Conservation (phyloP, 53 echinoderm and acorn worm species). For the Holothuria leucospilota region DNA sequence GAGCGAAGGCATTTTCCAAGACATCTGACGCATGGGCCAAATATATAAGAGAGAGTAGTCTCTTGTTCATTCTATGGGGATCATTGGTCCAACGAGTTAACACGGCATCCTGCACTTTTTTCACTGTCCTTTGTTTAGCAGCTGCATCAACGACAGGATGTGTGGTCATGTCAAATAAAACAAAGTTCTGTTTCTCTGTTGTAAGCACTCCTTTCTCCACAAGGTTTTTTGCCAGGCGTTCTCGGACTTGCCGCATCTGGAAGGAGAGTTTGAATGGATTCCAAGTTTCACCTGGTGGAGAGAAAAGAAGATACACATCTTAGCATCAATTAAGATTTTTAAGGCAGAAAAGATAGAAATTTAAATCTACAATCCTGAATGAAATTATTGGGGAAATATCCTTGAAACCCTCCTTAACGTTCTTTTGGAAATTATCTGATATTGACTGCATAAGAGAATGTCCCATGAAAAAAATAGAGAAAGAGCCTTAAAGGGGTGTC, state of each 20-base stretch:
- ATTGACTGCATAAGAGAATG: no score
- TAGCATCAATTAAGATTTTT: no score
- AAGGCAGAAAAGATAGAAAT: no score
- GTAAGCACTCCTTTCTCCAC: slow-evolving; percentile 99
- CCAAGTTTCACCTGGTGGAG: slow-evolving; percentile 93
- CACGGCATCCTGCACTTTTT: slow-evolving; percentile 93
- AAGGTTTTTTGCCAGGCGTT: slow-evolving; percentile 96
- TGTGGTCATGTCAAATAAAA: slow-evolving; percentile 98
- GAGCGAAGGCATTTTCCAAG: slow-evolving; percentile 98
- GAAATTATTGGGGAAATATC: no score
- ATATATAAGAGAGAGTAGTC: slow-evolving; percentile 91
- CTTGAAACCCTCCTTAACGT: no score
- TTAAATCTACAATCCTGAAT: no score
- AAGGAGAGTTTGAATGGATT: slow-evolving; percentile 94
- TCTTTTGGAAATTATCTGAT: no score
- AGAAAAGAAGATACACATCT: neutral
- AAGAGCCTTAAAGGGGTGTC: no score
- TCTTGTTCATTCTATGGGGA: slow-evolving; percentile 86
- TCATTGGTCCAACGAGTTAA: slow-evolving; percentile 97
- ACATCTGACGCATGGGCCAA: slow-evolving; percentile 98
- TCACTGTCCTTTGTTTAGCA: slow-evolving; percentile 90
- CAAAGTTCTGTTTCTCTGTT: slow-evolving; percentile 99
- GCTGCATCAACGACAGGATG: slow-evolving; percentile 90
- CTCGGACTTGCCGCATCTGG: slow-evolving; percentile 94
- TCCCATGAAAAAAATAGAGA: no score